These are phyloP conservation scores for Nyctereutes procyonoides DNA, from an alignment of 2,113 vertebrate species.

Conservation along the genomic window DNA sequence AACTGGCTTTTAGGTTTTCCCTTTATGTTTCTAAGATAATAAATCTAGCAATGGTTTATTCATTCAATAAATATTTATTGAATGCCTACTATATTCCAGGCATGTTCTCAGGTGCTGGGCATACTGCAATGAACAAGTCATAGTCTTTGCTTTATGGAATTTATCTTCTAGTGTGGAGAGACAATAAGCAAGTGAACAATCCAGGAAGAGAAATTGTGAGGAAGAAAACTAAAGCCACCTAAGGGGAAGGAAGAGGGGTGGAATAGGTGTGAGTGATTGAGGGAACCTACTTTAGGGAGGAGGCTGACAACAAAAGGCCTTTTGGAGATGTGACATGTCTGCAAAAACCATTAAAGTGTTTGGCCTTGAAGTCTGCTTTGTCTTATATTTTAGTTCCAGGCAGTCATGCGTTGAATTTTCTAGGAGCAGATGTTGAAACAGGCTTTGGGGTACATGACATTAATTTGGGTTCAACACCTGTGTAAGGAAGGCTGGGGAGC, in stretches of 20 bases:
- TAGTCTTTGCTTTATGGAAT: neutral
- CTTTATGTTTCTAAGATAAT: slow-evolving; percentile 49
- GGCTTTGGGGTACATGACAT: neutral
- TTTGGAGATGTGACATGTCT: neutral
- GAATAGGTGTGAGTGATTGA: neutral
- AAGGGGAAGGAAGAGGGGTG: neutral
- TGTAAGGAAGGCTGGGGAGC: neutral
- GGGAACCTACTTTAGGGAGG: neutral
- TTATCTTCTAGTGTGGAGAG: neutral
- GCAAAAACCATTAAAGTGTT: neutral
- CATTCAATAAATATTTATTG: slow-evolving; percentile 41
- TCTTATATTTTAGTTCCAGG: neutral
- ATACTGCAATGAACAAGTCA: neutral
- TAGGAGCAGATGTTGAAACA: neutral
- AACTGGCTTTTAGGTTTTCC: slow-evolving; percentile 42
- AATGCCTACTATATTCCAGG: neutral
- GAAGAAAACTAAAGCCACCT: neutral
- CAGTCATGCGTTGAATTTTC: neutral
- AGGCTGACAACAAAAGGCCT: neutral
- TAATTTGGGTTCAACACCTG: neutral
- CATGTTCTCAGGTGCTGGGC: neutral
- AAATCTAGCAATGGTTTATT: slow-evolving; percentile 42
- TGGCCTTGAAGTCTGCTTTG: neutral
- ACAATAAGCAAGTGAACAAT: neutral
- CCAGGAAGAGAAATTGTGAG: neutral